Conservation (phyloP, 2,888 invertebrate genomes). For the Aricia artaxerxes region DNA sequence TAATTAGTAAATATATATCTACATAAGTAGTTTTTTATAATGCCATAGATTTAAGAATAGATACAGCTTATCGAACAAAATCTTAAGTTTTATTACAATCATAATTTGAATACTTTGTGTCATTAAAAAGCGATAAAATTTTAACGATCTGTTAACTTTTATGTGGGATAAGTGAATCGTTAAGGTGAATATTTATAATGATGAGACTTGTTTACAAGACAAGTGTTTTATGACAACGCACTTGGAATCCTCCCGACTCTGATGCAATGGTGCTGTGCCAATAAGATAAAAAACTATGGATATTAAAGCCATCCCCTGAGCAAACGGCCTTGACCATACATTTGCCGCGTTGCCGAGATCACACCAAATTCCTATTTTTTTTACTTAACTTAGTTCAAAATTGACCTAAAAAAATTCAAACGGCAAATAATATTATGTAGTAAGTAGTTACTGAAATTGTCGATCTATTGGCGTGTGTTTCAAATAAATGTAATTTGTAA, state of each 20-base stretch:
- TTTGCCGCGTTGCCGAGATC: no score
- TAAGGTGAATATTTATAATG: neutral
- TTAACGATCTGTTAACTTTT: constrained; percentile 22
- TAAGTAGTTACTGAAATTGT: no score
- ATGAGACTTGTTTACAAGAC: neutral
- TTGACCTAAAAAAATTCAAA: no score
- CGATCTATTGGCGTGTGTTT: no score
- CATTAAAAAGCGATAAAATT: constrained; percentile 9
- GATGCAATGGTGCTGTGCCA: no score
- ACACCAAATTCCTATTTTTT: no score
- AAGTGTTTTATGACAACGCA: neutral
- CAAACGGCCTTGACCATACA: no score
- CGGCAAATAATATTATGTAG: no score
- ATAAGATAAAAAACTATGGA: no score
- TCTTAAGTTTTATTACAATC: constrained; percentile 14
- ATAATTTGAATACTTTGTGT: constrained; percentile 19
- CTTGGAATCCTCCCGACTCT: neutral
- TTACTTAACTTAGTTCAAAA: no score
- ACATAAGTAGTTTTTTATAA: neutral
- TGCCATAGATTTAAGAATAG: neutral
- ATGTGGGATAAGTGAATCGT: constrained; percentile 11
- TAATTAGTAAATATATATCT: neutral
- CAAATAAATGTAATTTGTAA: no score
- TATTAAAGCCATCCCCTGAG: no score
- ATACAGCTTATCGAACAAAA: neutral